Evolutionary conservation across 2,797 vertebrate genomes (phyloP).

Genomic region (Aviceda leuphotes): DNA sequence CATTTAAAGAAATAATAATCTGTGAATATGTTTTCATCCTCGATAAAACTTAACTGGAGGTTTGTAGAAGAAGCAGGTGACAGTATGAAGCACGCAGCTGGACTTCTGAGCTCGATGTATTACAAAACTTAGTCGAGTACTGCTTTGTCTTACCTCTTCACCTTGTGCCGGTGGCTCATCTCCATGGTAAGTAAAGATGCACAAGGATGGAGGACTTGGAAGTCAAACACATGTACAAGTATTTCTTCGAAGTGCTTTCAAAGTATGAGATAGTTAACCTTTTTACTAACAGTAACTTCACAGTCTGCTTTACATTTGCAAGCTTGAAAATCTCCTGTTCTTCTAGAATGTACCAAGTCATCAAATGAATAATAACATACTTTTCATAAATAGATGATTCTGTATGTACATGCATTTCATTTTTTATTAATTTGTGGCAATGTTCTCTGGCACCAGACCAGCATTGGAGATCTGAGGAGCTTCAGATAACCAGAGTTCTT

Average conservation of each 20-base stretch:
- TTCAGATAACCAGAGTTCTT: not conserved
- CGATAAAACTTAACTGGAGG: not conserved
- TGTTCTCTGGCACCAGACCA: not conserved
- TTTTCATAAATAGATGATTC: not conserved
- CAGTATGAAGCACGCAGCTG: not conserved
- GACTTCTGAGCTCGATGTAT: not conserved
- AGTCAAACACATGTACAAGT: not conserved
- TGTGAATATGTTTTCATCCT: not conserved
- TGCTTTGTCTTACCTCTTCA: not conserved
- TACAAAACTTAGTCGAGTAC: not conserved
- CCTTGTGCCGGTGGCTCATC: not conserved
- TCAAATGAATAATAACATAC: not conserved
- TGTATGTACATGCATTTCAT: not conserved
- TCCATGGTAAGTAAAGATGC: not conserved
- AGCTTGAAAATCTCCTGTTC: not conserved
- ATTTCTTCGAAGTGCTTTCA: not conserved
- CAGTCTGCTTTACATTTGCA: not conserved
- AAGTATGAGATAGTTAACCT: not conserved
- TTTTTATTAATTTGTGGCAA: not conserved
- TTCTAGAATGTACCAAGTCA: not conserved
- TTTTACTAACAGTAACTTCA: not conserved
- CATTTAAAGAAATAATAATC: not conserved
- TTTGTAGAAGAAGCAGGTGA: not conserved
- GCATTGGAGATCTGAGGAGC: not conserved
- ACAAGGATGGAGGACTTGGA: not conserved